These are phyloP conservation scores for Dendropsophus ebraccatus DNA, from an alignment of 2,113 vertebrate species.

Conservation along the genomic window DNA sequence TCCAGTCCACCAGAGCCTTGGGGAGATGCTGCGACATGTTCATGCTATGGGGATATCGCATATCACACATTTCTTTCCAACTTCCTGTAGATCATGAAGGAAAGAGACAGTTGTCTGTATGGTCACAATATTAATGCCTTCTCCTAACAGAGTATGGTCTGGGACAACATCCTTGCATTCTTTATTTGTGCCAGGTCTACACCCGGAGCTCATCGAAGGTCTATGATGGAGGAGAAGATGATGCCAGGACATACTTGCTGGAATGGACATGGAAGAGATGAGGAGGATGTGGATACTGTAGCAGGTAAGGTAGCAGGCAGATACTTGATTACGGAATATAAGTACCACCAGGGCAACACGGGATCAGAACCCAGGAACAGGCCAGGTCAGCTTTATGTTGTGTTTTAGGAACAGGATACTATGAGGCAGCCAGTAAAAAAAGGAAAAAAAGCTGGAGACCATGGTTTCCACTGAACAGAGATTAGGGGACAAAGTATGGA, in stretches of 20 bases:
- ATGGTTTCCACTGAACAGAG: too few species aligned
- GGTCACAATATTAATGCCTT: slow-evolving; percentile 66
- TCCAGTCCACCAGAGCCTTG: slow-evolving; percentile 74
- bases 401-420: too few species aligned
- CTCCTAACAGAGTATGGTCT: slow-evolving; percentile 37
- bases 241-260: neutral
- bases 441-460: too few species aligned
- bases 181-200: neutral
- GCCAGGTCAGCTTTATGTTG: too few species aligned
- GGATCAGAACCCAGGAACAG: too few species aligned
- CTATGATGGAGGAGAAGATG: neutral
- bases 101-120: slow-evolving; percentile 62
- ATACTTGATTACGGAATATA: too few species aligned
- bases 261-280: too few species aligned
- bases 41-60: slow-evolving; percentile 68
- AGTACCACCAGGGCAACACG: too few species aligned
- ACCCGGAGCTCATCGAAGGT: neutral
- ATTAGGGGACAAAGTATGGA: too few species aligned
- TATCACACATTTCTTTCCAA: slow-evolving; percentile 67
- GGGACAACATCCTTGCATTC: slow-evolving; percentile 60
- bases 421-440: too few species aligned
- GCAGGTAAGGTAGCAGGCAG: too few species aligned
- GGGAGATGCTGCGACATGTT: slow-evolving; percentile 72
- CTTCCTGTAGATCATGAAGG: slow-evolving; percentile 40
- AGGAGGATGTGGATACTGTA: too few species aligned